Percentiles rank a stretch among this genome's conserved stretches.
Conservation (phyloP, 1,140 invertebrate genomes). For the Frieseomelitta varia region DNA sequence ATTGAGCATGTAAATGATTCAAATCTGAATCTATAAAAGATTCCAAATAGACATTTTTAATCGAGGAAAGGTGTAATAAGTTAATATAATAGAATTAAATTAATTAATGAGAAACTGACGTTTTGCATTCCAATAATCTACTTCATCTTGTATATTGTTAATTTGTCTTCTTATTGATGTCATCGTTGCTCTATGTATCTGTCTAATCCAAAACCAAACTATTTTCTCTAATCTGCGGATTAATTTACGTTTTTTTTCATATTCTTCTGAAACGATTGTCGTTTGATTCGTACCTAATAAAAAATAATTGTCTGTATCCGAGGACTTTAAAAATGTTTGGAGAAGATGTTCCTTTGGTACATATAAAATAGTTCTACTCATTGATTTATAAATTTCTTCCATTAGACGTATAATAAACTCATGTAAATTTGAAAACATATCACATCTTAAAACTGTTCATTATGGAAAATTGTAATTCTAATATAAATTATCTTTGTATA, state of each 20-base stretch:
- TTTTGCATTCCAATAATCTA: constrained; percentile 88
- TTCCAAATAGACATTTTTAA: neutral
- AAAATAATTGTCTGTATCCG: neutral
- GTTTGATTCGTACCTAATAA: constrained; percentile 24
- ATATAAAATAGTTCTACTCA: constrained; percentile 90
- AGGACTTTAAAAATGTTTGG: neutral
- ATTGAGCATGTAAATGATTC: constrained; percentile 88
- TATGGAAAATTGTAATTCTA: constrained; percentile 34
- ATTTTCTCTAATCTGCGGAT: constrained; percentile 89
- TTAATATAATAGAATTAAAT: neutral
- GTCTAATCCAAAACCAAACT: constrained; percentile 91
- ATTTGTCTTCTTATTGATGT: constrained; percentile 80
- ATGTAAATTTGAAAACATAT: constrained; percentile 85
- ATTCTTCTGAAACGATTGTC: constrained; percentile 14
- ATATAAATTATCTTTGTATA: neutral
- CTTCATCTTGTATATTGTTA: constrained; percentile 89
- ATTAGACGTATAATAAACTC: constrained; percentile 90
- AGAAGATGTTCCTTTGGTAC: constrained; percentile 88
- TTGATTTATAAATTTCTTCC: constrained; percentile 89
- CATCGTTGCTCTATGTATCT: constrained; percentile 90
- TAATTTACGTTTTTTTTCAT: constrained; percentile 85
- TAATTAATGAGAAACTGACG: constrained; percentile 38
- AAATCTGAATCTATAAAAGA: constrained; percentile 89
- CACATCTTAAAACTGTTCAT: constrained; percentile 66
- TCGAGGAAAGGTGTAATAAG: neutral